Percentiles rank a stretch among this genome's conserved stretches.
phyloP scores from a whole-genome alignment of 1,140 invertebrate species.

The Zaprionus lachaisei region DNA sequence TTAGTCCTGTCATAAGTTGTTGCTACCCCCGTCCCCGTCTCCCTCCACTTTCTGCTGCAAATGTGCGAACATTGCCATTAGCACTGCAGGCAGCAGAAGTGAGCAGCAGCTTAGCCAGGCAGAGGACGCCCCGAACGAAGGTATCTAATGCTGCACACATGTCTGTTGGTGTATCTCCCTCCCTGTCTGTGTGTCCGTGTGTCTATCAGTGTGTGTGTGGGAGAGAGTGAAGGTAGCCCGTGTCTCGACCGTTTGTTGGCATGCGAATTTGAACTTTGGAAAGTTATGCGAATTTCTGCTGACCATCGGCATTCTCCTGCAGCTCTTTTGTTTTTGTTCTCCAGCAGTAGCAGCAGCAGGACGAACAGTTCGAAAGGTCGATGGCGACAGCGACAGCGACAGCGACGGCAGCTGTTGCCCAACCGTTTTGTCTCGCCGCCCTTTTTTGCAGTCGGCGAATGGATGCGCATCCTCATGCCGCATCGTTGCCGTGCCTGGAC shows the following conservation, averaged over 20 bases:
- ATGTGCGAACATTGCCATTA: constrained; percentile 76
- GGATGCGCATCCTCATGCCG: constrained; percentile 27
- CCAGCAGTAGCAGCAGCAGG: not conserved
- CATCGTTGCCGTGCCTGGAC: constrained; percentile 40
- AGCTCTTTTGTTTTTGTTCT: constrained; percentile 74
- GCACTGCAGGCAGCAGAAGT: constrained; percentile 49
- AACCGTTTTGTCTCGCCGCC: constrained; percentile 69
- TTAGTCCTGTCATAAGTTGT: constrained; percentile 56
- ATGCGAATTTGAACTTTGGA: constrained; percentile 67
- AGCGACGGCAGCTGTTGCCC: constrained; percentile 71
- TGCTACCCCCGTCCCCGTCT: not conserved
- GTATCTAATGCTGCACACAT: constrained; percentile 21
- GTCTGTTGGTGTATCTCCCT: not conserved
- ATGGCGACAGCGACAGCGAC: constrained; percentile 47
- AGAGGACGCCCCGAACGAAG: constrained; percentile 26
- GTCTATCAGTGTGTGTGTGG: constrained; percentile 32
- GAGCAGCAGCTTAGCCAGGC: constrained; percentile 57
- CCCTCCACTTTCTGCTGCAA: not conserved
- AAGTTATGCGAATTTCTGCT: constrained; percentile 81
- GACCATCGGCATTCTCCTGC: constrained; percentile 77
- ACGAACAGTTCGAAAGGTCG: constrained; percentile 67
- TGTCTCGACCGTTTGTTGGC: constrained; percentile 54
- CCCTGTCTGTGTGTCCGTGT: constrained; percentile 29
- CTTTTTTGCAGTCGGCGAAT: constrained; percentile 27
- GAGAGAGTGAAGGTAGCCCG: constrained; percentile 21